Evolutionary conservation across 1,140 invertebrate genomes (phyloP), one percentile per base, ranked within the genome.

Genomic region (Antheraea mylitta): DNA sequence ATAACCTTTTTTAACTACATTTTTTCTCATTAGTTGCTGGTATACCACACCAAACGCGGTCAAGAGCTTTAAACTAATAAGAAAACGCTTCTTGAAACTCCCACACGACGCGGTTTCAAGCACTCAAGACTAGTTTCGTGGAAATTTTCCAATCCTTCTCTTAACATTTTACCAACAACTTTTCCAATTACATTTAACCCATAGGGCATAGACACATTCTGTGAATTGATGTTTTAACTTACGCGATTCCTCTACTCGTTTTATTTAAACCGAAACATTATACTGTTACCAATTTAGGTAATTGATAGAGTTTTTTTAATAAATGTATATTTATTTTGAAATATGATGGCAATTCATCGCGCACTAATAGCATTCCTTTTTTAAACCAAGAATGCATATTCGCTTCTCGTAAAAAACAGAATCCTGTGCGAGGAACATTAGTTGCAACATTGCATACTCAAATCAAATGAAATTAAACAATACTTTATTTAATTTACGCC

Each of bases 11-110:
- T 2, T 30, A 30, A 30, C 7, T 42, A 61, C 22, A 22, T 4
- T 22, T 61, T 13, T 6, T 18, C 19, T 61, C 59, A 16, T 0
- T 22, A 5, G 2, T 16, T 9, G 7, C 38, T 42, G 38, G 38
- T 9, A 42, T 7, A 42, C 30, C 10, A 13, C 19, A 48, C 45
- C 7, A 53, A 53, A 53, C 7, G 45, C 45, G 45, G 45, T 53
- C 45, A 53, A 53, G 45, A 53, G 45, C 67, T 70, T 70, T 61
- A 70, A 16, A 63, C 58, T 67, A 66, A 67, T 70, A 64, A 66
- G 69, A 62, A 70, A 58, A 36, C 45, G 59, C 30, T 60, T 62
- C 69, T 67, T 30, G 69, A 61, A 67, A 53, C 61, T 66, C 37
- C 64, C 38, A 60, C 59, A 36, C 13, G 30, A 59, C 59, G 68